Evolutionary conservation across 37 sponge, comb jelly and placozoan genomes (phyloP).

Genomic region (Beroe forskalii): DNA sequence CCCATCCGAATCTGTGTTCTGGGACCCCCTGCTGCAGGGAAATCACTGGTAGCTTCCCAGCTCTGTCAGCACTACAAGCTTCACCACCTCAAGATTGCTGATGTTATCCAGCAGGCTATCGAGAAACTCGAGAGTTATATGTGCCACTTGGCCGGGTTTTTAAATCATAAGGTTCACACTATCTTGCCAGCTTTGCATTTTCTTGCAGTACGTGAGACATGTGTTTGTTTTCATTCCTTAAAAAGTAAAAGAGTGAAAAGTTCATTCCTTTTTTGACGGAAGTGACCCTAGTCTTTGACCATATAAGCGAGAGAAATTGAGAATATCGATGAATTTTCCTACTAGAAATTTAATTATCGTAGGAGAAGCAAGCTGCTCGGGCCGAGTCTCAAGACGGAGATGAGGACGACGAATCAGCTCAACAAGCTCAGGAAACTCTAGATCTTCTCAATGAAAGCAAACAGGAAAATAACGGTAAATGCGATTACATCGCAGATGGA

Average conservation of each 20-base stretch:
- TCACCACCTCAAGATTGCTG: constrained; percentile 83
- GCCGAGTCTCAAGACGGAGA: constrained; percentile 74
- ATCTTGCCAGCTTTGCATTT: no score
- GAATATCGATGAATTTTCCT: no score
- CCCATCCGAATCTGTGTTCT: constrained; percentile 82
- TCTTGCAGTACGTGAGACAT: no score
- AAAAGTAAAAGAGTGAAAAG: no score
- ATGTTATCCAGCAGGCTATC: constrained; percentile 78
- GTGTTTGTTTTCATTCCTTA: no score
- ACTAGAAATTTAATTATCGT: no score
- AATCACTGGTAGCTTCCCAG: constrained; percentile 70
- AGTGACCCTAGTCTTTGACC: no score
- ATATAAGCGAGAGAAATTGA: no score
- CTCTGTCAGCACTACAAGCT: constrained; percentile 92
- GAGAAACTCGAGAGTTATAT: constrained; percentile 71
- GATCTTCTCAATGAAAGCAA: constrained; percentile 81
- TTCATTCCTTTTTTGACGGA: no score
- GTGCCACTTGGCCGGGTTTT: not conserved
- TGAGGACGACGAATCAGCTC: constrained; percentile 81
- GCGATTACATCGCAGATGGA: no score
- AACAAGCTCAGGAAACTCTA: constrained; percentile 77
- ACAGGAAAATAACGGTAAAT: constrained; percentile 77
- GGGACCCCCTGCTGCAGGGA: constrained; percentile 90
- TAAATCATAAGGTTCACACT: not conserved
- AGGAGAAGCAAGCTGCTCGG: constrained; percentile 69